Base-by-base conservation (phyloP, 2,888 invertebrate genomes). In the Abrostola triplasia region DNA sequence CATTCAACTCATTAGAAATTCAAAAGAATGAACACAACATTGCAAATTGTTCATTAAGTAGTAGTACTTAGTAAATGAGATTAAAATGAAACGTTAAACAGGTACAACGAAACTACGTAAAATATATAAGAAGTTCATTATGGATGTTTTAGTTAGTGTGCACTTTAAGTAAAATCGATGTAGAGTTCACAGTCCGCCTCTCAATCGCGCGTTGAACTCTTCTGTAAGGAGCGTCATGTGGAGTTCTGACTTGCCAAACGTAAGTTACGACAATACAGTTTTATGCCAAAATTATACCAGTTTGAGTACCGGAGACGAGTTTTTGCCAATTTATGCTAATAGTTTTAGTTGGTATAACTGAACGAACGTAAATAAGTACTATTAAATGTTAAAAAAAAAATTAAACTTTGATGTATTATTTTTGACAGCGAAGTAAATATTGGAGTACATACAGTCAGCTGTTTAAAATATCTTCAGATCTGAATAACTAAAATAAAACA, bases 171-270 rank as follows among this genome's bases (percentile, higher is more conserved):
- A 37, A 55, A 50, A 63, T 36, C 13, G 12, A 35, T 44, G 37
- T 56, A 35, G 24, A 68, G 64, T 64, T 55, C 61, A 68, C 7
- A 58, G 42, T 40, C 53, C 60, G 47, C 47, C 65, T 69, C 52
- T 63, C 47, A 56, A 54, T 75, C 83, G 87, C 90, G 85, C 90
- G 89, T 90, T 90, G 84, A 91, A 86, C 85, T 90, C 90, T 89
- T 84, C 79, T 79, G 72, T 82, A 76, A 41, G 62, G 59, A 62
- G 51, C 59, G 24, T 48, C 38, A 47, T n/a, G 36, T 42, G 10
- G 11, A 62, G 37, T 53, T 70, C 55, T 8, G 47, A 36, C 36
- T 50, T 64, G 53, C 50, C 51, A 63, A 55, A 70, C 60, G 58
- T 75, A 49, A 0, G 36, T 58, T 36, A 38, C 36, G n/a, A 7